Conservation (phyloP, 2,888 invertebrate species). For the Piscicola geometra region DNA sequence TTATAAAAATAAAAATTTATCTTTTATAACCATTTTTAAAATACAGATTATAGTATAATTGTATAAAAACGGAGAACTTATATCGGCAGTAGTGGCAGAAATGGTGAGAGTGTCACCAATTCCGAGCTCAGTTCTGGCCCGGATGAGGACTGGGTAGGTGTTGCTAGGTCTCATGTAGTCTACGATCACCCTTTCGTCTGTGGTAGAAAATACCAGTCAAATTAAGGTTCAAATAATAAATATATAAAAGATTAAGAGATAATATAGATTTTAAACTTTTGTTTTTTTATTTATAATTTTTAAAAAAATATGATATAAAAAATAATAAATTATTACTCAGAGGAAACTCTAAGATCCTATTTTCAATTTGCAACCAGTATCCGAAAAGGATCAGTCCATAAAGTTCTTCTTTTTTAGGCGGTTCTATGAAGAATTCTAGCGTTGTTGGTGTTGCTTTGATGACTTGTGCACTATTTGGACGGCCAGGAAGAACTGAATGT, state of each 20-base stretch:
- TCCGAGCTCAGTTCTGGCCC: slow-evolving; percentile 43
- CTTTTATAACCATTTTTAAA: too few species aligned
- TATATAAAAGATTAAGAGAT: too few species aligned
- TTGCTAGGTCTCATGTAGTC: slow-evolving; percentile 43
- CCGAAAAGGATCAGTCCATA: slow-evolving; percentile 42
- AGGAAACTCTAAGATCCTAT: slow-evolving; percentile 35
- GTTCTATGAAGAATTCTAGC: slow-evolving; percentile 38
- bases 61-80: too few species aligned
- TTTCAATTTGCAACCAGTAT: slow-evolving; percentile 41
- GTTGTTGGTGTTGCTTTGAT: slow-evolving; percentile 40
- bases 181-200: slow-evolving; percentile 39
- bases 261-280: too few species aligned
- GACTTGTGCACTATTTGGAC: slow-evolving; percentile 37
- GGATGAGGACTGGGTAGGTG: slow-evolving; percentile 39
- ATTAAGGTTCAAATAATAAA: too few species aligned
- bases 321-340: slow-evolving; percentile 24
- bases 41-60: too few species aligned
- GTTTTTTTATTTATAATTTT: too few species aligned
- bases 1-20: too few species aligned
- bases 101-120: slow-evolving; percentile 36
- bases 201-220: too few species aligned
- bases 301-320: too few species aligned
- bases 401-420: slow-evolving; percentile 37
- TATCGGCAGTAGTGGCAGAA: slow-evolving; percentile 37
- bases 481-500: slow-evolving; percentile 41